Evolutionary conservation across 2,797 vertebrate genomes (phyloP).

Genomic region (Helicolenus hilgendorfi): DNA sequence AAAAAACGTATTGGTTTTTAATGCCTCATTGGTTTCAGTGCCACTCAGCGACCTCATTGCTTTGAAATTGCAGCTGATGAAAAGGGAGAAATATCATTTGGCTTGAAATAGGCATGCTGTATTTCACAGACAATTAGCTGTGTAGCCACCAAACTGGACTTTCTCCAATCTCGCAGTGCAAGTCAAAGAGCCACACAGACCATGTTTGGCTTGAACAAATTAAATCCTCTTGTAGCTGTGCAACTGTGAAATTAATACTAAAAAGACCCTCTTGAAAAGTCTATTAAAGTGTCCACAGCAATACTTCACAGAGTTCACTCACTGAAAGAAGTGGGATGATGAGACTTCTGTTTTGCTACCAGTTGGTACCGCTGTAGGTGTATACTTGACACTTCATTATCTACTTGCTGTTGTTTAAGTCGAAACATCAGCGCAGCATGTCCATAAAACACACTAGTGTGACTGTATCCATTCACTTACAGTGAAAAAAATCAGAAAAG

Average conservation of each 20-base stretch:
- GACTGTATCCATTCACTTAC: too few species aligned
- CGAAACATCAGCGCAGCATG: background rate
- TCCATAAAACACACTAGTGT: too few species aligned
- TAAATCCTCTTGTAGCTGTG: slow-evolving; percentile 83
- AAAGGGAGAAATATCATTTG: slow-evolving; percentile 74
- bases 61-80: slow-evolving; percentile 72
- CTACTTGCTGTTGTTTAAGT: background rate
- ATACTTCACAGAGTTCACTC: slow-evolving; percentile 66
- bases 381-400: slow-evolving; percentile 4
- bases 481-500: too few species aligned
- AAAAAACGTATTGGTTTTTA: slow-evolving; percentile 62
- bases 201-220: slow-evolving; percentile 82
- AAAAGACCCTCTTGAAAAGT: slow-evolving; percentile 77
- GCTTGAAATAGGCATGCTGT: slow-evolving; percentile 65
- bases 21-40: slow-evolving; percentile 62
- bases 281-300: slow-evolving; percentile 73
- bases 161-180: slow-evolving; percentile 56
- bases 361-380: background rate
- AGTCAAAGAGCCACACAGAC: slow-evolving; percentile 77
- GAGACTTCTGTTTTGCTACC: slow-evolving; percentile 24
- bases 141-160: slow-evolving; percentile 74
- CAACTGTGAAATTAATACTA: slow-evolving; percentile 89
- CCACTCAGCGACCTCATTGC: slow-evolving; percentile 45
- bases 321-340: slow-evolving; percentile 23
- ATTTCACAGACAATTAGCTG: slow-evolving; percentile 86